Base-by-base conservation (phyloP, 1,140 invertebrate genomes). In the Drosophila jambulina region DNA sequence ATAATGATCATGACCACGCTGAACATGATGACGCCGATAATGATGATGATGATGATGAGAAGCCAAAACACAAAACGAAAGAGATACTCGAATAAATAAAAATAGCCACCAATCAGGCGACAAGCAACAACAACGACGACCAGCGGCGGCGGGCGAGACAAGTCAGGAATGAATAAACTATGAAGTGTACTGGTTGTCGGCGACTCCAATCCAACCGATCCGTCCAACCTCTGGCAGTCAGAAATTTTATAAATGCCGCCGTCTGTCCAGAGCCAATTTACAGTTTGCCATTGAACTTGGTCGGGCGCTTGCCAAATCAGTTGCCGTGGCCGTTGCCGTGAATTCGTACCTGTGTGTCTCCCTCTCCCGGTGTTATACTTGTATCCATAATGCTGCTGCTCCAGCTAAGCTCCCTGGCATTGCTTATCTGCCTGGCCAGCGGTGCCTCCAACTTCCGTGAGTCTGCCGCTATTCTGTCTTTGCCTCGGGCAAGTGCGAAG, bases 211-310 rank as follows among this genome's bases (percentile, higher is more conserved):
- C 32, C 15, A 32, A 38, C 27, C 42, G 42, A 45, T 23, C 42
- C 51, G 27, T 32, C 32, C 51, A 36, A 56, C n/a, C 21, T 75
- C 46, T 40, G 61, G 67, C 78, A 36, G 34, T 46, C 77, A 80
- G 38, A 88, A 84, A 92, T 70, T 76, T 85, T 92, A 92, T 92
- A 92, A 92, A 92, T 92, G 82, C 77, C 72, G 78, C 87, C 72
- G 91, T 90, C 75, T 76, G 84, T 90, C 91, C 85, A 65, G 77
- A 92, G 83, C 72, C 82, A 78, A 90, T 91, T 91, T 90, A 90
- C 91, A 92, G 91, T 92, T 92, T 92, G 91, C 76, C 91, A 92
- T 92, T 92, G 91, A 92, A 92, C 91, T 83, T 90, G 91, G 84
- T 81, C 85, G 82, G 80, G 86, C 84, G 83, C 82, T 92, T 82